Percentiles rank a stretch among this genome's conserved stretches.
These are phyloP conservation scores for Rhinolophus ferrumequinum DNA, from an alignment of 2,113 vertebrate species.

Conservation along the genomic window DNA sequence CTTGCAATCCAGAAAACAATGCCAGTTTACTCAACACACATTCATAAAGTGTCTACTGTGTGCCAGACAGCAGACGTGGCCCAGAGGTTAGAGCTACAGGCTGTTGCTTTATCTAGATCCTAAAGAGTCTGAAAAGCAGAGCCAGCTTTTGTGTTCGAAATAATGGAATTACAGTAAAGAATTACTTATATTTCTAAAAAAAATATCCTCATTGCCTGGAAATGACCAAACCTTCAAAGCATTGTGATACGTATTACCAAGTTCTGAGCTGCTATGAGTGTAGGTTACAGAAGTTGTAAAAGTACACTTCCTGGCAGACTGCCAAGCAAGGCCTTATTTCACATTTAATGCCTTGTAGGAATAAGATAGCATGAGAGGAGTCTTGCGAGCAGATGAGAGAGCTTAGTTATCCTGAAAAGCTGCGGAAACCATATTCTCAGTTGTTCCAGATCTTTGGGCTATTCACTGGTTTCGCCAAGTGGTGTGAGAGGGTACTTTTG, in stretches of 20 bases:
- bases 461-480: background rate
- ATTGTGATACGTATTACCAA: background rate
- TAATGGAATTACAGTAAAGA: background rate
- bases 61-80: background rate
- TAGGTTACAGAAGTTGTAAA: constrained; percentile 58
- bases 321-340: constrained; percentile 60
- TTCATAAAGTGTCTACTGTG: background rate
- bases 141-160: background rate
- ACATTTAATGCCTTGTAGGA: constrained; percentile 52
- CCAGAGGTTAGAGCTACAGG: background rate
- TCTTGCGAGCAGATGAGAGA: background rate
- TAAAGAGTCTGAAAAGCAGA: background rate
- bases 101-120: background rate
- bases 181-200: background rate
- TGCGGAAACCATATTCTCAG: background rate
- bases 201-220: constrained; percentile 3
- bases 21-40: background rate
- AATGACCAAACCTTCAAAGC: background rate
- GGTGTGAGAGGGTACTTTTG: background rate
- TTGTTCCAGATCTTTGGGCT: background rate
- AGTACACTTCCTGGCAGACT: background rate
- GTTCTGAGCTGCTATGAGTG: background rate
- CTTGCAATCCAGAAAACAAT: background rate
- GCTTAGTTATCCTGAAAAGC: background rate
- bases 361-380: background rate